These are phyloP conservation scores for Siphonodentalium dalli DNA, from an alignment of 2,888 invertebrate genomes.

Conservation along the genomic window DNA sequence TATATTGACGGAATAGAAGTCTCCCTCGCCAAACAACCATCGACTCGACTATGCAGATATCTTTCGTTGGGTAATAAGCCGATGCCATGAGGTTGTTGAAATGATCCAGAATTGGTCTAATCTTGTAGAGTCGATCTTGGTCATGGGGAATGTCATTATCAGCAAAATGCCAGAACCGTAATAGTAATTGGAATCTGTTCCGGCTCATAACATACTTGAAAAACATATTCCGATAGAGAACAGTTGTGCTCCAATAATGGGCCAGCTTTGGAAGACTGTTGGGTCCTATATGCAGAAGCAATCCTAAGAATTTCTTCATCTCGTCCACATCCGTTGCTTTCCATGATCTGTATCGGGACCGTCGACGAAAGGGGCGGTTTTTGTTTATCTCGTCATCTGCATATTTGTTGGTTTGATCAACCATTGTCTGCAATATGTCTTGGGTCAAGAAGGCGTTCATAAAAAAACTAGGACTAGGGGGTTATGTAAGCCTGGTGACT, in stretches of 20 bases:
- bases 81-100: constrained; percentile 3
- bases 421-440: too few species aligned
- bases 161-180: background rate
- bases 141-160: background rate
- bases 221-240: background rate
- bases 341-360: too few species aligned
- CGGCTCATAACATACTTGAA: background rate
- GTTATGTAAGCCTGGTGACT: too few species aligned
- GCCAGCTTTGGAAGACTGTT: background rate
- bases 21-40: constrained; percentile 14
- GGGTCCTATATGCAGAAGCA: background rate
- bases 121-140: constrained; percentile 8
- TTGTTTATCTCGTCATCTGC: too few species aligned
- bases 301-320: too few species aligned
- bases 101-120: constrained; percentile 7
- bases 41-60: constrained; percentile 14
- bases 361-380: too few species aligned
- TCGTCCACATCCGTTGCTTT: too few species aligned
- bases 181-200: background rate
- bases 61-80: constrained; percentile 6
- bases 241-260: background rate
- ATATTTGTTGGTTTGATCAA: too few species aligned
- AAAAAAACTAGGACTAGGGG: too few species aligned
- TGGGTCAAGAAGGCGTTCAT: too few species aligned
- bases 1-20: constrained; percentile 10